Percentiles rank a stretch among this genome's conserved stretches.
These are phyloP conservation scores for Chelidonichthys spinosus DNA, from an alignment of 2,797 vertebrate genomes.

Conservation along the genomic window DNA sequence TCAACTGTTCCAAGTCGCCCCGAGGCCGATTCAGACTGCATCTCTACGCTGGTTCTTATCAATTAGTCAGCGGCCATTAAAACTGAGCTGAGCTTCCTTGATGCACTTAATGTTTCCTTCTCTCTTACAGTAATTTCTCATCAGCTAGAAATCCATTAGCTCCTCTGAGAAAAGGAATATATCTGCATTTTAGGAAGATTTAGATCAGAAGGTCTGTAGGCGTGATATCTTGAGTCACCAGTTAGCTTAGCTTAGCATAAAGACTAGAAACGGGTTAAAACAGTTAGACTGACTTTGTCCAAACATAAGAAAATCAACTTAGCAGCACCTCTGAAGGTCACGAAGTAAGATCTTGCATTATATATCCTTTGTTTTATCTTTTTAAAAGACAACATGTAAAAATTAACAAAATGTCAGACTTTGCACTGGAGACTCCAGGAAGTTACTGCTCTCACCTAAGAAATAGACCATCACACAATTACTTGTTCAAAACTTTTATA, in stretches of 20 bases:
- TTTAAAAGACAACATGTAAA: not conserved
- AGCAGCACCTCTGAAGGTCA: not conserved
- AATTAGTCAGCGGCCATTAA: not conserved
- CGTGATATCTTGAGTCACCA: not conserved
- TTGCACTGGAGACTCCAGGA: not conserved
- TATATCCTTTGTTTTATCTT: not conserved
- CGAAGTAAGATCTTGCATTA: not conserved
- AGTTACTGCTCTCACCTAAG: not conserved
- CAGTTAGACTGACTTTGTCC: not conserved
- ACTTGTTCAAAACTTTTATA: not conserved
- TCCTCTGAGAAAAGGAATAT: not conserved
- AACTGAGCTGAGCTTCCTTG: not conserved
- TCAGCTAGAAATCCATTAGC: not conserved
- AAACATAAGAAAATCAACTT: not conserved
- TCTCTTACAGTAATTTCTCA: not conserved
- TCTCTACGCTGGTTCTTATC: conserved; percentile 11
- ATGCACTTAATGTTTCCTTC: not conserved
- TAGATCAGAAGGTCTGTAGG: not conserved
- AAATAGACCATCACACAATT: not conserved
- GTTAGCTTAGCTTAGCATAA: conserved; percentile 10
- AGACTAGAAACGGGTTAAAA: not conserved
- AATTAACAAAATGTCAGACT: not conserved
- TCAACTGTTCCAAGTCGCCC: not conserved
- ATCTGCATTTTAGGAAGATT: not conserved
- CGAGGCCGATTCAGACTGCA: conserved; percentile 12